Percentiles rank a stretch among this genome's conserved stretches.
Evolutionary conservation across 2,888 invertebrate genomes (phyloP).

Genomic region (Spilosoma lubricipeda): DNA sequence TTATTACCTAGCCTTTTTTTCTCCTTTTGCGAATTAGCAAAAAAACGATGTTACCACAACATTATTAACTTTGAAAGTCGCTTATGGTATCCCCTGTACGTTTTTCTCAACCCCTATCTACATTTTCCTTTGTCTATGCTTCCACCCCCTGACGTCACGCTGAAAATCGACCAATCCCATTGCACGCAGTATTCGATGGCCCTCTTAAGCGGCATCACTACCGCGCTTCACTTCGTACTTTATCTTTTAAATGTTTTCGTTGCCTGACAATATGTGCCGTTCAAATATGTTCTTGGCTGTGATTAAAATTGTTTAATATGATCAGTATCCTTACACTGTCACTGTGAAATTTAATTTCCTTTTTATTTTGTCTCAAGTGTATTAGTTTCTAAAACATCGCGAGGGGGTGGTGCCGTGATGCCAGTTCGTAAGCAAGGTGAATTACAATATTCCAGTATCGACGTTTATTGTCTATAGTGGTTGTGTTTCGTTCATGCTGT

Average conservation of each 20-base stretch:
- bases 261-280: conserved; percentile 73
- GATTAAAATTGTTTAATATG: conserved; percentile 78
- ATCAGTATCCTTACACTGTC: conserved; percentile 58
- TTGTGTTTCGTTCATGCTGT: conserved; percentile 40
- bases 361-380: conserved; percentile 73
- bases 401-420: conserved; percentile 87
- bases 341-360: conserved; percentile 72
- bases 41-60: conserved; percentile 17
- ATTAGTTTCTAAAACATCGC: conserved; percentile 77
- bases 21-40: neutral
- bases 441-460: conserved; percentile 57
- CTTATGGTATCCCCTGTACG: conserved; percentile 47
- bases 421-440: conserved; percentile 92
- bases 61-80: neutral
- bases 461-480: conserved; percentile 37
- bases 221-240: conserved; percentile 72
- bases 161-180: conserved; percentile 88
- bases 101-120: conserved; percentile 67
- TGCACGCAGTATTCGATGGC: conserved; percentile 82
- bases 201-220: conserved; percentile 74
- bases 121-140: conserved; percentile 79
- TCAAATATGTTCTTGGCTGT: conserved; percentile 71
- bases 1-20: neutral
- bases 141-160: conserved; percentile 87
- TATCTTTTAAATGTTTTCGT: conserved; percentile 81